Evolutionary conservation across 2,888 invertebrate species (phyloP).

Genomic region (Papilio elwesi): DNA sequence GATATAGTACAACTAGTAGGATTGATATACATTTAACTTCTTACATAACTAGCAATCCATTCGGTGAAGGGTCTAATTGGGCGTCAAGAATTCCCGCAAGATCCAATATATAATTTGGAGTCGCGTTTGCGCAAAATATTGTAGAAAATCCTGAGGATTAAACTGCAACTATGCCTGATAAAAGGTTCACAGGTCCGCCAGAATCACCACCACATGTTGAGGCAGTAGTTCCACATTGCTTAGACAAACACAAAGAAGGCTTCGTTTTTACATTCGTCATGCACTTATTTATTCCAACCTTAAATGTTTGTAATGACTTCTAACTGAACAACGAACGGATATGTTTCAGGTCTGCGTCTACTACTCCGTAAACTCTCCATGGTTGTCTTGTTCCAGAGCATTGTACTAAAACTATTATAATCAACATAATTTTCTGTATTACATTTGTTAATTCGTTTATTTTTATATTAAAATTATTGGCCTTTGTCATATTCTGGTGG

Average conservation of each 20-base stretch:
- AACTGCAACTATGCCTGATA: slow-evolving; percentile 23
- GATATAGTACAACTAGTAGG: neutral
- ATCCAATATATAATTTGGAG: too few relatives aligned
- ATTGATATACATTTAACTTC: neutral
- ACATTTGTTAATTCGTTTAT: too few relatives aligned
- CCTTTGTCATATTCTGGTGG: too few relatives aligned
- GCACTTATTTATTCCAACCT: slow-evolving; percentile 19
- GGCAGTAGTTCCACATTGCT: neutral
- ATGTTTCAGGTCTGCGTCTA: slow-evolving; percentile 1
- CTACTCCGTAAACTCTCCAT: slow-evolving; percentile 23
- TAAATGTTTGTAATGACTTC: slow-evolving; percentile 22
- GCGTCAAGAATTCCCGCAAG: neutral
- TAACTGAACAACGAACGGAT: neutral
- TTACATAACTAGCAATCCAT: slow-evolving; percentile 22
- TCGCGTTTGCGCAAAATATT: too few relatives aligned
- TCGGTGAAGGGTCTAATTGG: slow-evolving; percentile 22
- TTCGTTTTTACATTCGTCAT: too few relatives aligned
- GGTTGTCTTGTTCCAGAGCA: slow-evolving; percentile 6
- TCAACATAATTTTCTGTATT: neutral
- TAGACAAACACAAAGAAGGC: slow-evolving; percentile 9
- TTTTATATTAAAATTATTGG: too few relatives aligned
- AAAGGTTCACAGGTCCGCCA: slow-evolving; percentile 28
- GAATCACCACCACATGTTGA: slow-evolving; percentile 26
- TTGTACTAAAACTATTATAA: neutral
- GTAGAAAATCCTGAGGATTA: neutral